Evolutionary conservation across 2,888 invertebrate genomes (phyloP), one percentile per base, ranked within the genome.

Genomic region (Meta bourneti): DNA sequence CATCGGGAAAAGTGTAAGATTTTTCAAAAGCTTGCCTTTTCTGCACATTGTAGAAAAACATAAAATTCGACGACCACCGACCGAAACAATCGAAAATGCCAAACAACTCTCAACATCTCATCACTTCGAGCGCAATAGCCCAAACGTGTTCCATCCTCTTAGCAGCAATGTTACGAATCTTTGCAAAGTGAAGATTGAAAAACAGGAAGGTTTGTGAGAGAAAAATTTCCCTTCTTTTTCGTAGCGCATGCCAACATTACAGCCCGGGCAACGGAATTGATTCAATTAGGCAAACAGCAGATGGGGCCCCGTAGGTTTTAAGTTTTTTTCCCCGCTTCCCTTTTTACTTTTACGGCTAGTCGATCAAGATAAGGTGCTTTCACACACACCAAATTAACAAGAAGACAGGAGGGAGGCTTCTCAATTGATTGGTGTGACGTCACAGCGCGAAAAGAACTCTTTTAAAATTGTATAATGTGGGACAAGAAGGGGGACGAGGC

Each of bases 231-330:
- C n/a, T 79, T 72, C 49, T 74, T 20, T 13, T 78, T 13, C 48
- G 81, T 48, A 70, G 16, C 69, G 70, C 49, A 20, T 79, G 82
- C 49, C 71, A 20, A 81, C 71, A 51, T 77, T 77, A 82, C 51
- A 72, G 49, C 48, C 11, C 52, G 69, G n/a, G 87, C 70, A 72
- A 69, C 80, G 82, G 83, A 88, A 91, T 91, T 91, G 91, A 91
- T 91, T 91, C 91, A 91, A 91, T 91, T 91, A 91, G 91, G 87
- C 91, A 91, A 91, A 91, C 91, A 74, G 82, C 91, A 91, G 91
- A 91, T 91, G 91, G 91, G 91, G 72, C 83, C 87, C 61, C 91
- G 83, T 79, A 51, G 54, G 82, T 72, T 91, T 82, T 79, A 77
- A 79, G 72, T 75, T 83, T 75, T 19, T 90, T 54, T 78, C 34